Conservation (phyloP, 2,113 vertebrate species). For the Poeciliopsis retropinna region DNA sequence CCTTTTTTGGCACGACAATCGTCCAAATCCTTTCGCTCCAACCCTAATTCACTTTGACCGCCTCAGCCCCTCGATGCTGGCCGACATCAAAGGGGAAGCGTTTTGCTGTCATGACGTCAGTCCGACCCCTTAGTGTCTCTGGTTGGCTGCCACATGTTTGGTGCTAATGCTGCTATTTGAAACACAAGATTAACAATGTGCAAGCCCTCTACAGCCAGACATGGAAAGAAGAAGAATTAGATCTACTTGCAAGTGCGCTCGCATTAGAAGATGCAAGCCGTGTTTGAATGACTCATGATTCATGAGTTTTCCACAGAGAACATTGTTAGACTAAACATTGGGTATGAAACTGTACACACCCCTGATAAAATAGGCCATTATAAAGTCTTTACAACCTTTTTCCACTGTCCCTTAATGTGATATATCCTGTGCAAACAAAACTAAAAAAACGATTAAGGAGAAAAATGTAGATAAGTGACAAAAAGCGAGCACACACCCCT, state of each 20-base stretch:
- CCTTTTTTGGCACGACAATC: conserved; percentile 54
- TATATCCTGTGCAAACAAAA: too few species aligned
- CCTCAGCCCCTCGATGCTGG: conserved; percentile 23
- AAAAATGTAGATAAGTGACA: too few species aligned
- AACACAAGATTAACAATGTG: conserved; percentile 24
- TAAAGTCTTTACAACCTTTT: too few species aligned
- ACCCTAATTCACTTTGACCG: conserved; percentile 54
- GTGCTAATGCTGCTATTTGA: conserved; percentile 28
- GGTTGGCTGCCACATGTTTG: conserved; percentile 33
- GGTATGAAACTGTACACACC: neutral
- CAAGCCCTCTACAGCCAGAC: conserved; percentile 23
- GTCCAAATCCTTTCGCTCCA: conserved; percentile 51
- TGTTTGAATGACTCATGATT: conserved; percentile 9
- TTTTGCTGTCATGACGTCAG: conserved; percentile 63
- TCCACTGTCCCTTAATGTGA: too few species aligned
- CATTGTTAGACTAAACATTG: neutral
- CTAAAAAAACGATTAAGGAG: too few species aligned
- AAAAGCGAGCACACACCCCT: too few species aligned
- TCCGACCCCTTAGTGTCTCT: conserved; percentile 29
- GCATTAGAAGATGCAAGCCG: conserved; percentile 6
- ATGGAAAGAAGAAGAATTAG: conserved; percentile 1
- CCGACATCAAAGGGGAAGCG: conserved; percentile 55
- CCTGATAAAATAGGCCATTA: too few species aligned
- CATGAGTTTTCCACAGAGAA: neutral
- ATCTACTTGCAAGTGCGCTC: conserved; percentile 5